phyloP scores from a whole-genome alignment of 2,797 vertebrate genomes.

The Gadopsis marmoratus region DNA sequence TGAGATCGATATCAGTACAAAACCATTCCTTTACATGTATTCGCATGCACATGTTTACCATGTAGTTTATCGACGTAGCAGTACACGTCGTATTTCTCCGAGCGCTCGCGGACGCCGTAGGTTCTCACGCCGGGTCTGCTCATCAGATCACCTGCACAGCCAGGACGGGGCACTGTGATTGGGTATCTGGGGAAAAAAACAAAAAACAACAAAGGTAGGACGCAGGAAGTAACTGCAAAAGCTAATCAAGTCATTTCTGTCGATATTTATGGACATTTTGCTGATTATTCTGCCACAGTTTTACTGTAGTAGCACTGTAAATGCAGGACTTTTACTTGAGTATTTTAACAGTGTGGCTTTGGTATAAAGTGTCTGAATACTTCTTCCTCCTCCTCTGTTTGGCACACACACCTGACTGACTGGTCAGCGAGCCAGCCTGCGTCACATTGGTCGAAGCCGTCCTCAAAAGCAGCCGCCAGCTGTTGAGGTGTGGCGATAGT shows the following conservation, averaged over 20 bases:
- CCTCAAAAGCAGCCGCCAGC: slow-evolving; percentile 90
- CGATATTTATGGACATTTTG: too few relatives aligned
- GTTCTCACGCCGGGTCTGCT: slow-evolving; percentile 90
- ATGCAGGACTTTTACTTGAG: too few relatives aligned
- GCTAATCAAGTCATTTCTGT: neutral
- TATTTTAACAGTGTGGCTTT: neutral
- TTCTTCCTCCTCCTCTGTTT: neutral
- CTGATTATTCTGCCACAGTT: too few relatives aligned
- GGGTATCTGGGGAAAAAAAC: slow-evolving; percentile 87
- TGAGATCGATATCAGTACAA: neutral
- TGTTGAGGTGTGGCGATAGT: slow-evolving; percentile 90
- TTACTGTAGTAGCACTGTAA: too few relatives aligned
- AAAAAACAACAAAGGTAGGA: neutral
- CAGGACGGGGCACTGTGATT: slow-evolving; percentile 88
- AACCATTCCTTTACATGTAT: neutral
- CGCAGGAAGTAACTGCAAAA: neutral
- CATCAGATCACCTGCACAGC: slow-evolving; percentile 91
- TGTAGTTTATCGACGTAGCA: slow-evolving; percentile 90
- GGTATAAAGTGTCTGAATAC: neutral
- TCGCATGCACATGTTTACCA: slow-evolving; percentile 80
- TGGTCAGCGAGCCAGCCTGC: slow-evolving; percentile 95
- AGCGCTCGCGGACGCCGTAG: slow-evolving; percentile 87
- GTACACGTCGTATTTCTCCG: slow-evolving; percentile 93
- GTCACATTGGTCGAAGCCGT: slow-evolving; percentile 95
- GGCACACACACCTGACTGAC: slow-evolving; percentile 85